Base-by-base conservation (phyloP, 2,113 vertebrate genomes). In the Tinamus guttatus region DNA sequence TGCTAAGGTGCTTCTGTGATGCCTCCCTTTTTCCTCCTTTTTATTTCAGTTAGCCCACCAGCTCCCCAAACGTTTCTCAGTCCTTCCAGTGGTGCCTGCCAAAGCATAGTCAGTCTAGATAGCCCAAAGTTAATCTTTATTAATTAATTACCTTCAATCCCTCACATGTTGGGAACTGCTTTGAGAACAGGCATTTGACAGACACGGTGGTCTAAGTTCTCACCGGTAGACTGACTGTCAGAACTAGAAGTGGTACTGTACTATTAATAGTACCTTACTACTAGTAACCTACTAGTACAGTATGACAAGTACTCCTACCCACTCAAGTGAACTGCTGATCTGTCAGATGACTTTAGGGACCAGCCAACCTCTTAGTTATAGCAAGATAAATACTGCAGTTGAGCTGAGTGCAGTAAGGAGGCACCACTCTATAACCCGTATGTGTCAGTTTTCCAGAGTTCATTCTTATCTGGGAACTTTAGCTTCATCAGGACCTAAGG, bases 191-290 rank as follows among this genome's bases (percentile, higher is more conserved):
- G 22, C 19, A 41, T 79, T 65, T 70, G 34, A 75, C n/a, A 16
- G 21, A 16, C 30, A 73, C 0, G 22, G n/a, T 20, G 5, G 30
- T 84, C 63, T 81, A 34, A 84, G 75, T 71, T 89, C 64, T 83
- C 58, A 27, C 36, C 32, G 10, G 41, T 25, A 54, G 30, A 76
- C 15, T 5, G 81, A 43, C 19, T 51, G 40, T 0, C 0, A 60
- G 25, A 15, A 54, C 25, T 56, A 68, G 40, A 52, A 36, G 11
- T 63, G 30, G 15, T 32, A 27, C 19, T 64, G 11, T 25, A 32
- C 38, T 75, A 2, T 52, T 52, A 43, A 12, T 64, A 62, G 32
- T 56, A 81, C 7, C 19, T 8, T 13, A 30, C 69, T 71, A 71
- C 69, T 3, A 92, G 78, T 59, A 36, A 21, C 89, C 45, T 60